Evolutionary conservation across 2,888 invertebrate species (phyloP).

Genomic region (Antheraea assamensis): DNA sequence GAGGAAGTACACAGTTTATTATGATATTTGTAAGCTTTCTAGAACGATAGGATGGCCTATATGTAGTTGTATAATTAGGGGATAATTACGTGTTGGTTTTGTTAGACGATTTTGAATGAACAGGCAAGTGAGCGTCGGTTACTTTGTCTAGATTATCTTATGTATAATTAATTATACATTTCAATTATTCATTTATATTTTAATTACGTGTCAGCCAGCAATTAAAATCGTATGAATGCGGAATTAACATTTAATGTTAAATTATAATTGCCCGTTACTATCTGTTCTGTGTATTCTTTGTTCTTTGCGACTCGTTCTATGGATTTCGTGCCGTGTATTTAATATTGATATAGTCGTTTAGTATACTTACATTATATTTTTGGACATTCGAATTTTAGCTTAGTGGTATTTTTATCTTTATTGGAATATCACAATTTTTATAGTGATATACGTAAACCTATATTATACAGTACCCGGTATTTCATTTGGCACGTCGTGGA

Average conservation of each 20-base stretch:
- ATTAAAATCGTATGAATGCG: background rate
- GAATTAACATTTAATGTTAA: background rate
- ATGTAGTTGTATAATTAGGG: no score
- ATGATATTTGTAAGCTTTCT: no score
- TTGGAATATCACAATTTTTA: background rate
- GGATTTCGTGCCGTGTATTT: background rate
- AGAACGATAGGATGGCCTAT: no score
- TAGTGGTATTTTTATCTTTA: background rate
- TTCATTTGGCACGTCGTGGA: no score
- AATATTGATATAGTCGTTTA: background rate
- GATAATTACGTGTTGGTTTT: no score
- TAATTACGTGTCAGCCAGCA: background rate
- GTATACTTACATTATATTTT: background rate
- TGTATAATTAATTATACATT: background rate
- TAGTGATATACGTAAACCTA: background rate
- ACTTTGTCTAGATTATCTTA: background rate
- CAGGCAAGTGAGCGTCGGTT: no score
- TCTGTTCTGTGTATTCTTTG: background rate
- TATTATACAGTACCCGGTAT: background rate
- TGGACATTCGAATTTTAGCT: background rate
- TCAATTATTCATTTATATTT: background rate
- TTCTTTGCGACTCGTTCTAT: background rate
- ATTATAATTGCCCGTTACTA: background rate
- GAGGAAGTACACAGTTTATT: no score
- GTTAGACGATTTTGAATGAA: no score